These are phyloP conservation scores for Meleagris gallopavo DNA, from an alignment of 2,113 vertebrate species.

Conservation along the genomic window DNA sequence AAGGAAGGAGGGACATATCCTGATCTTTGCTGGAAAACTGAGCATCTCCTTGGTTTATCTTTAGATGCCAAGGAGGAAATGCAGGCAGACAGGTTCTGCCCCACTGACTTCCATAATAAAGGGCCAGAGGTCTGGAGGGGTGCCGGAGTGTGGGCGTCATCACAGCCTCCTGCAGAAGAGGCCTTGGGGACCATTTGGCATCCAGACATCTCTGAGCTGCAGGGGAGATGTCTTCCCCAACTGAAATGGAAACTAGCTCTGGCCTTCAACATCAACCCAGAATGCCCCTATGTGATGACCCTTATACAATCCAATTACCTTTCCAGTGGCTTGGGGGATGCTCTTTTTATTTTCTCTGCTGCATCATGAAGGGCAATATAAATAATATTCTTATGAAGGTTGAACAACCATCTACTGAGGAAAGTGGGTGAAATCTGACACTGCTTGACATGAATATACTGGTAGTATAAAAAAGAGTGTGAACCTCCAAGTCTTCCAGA, in stretches of 20 bases:
- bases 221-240: background rate
- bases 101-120: background rate
- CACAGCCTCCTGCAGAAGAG: background rate
- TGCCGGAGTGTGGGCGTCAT: accelerated
- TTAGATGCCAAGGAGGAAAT: background rate
- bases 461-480: background rate
- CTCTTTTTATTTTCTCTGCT: background rate
- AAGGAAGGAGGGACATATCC: background rate
- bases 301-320: background rate
- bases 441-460: background rate
- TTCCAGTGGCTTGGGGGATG: background rate
- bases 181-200: background rate
- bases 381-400: background rate
- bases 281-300: background rate
- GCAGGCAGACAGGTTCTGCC: background rate
- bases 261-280: accelerated
- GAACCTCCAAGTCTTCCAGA: background rate
- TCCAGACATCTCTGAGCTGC: background rate
- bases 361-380: background rate
- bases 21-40: background rate
- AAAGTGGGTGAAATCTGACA: background rate
- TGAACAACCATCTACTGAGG: background rate
- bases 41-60: background rate
- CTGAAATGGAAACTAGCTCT: background rate
- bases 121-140: background rate